These are phyloP conservation scores for Hoplodrina ambigua DNA, from an alignment of 2,888 invertebrate genomes.

Conservation along the genomic window DNA sequence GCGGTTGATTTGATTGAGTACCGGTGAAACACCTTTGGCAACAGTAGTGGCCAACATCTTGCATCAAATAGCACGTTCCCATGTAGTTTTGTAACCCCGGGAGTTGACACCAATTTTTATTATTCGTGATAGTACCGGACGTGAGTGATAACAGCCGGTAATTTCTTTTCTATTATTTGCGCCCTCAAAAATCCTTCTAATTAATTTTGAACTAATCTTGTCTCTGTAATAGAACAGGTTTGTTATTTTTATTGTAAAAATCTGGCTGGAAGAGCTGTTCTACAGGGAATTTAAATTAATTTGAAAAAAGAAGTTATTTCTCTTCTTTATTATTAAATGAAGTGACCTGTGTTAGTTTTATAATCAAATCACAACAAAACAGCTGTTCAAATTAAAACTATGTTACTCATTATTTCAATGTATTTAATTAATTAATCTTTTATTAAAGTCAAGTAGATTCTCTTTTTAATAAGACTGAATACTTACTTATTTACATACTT, in stretches of 20 bases:
- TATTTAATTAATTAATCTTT: neutral
- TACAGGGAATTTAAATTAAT: too few relatives aligned
- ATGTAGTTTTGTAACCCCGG: conserved; percentile 8
- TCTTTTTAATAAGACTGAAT: neutral
- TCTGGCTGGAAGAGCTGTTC: neutral
- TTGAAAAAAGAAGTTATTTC: too few relatives aligned
- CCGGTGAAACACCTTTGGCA: conserved; percentile 64
- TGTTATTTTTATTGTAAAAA: neutral
- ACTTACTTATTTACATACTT: neutral
- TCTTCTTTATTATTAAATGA: neutral
- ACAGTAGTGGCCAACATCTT: conserved; percentile 26
- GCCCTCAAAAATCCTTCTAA: neutral
- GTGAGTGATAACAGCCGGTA: conserved; percentile 6
- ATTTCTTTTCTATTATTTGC: neutral
- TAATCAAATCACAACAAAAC: neutral
- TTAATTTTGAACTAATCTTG: neutral
- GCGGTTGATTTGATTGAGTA: conserved; percentile 68
- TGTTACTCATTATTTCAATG: neutral
- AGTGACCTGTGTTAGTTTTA: neutral
- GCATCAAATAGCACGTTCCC: conserved; percentile 18
- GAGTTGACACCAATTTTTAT: conserved; percentile 24
- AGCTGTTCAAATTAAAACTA: conserved; percentile 2
- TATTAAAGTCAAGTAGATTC: neutral
- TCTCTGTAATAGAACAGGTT: neutral
- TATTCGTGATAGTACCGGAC: conserved; percentile 3